Percentiles rank a stretch among this genome's conserved stretches.
phyloP scores from a whole-genome alignment of 2,888 invertebrate species.

The Dolichopus griseipennis region DNA sequence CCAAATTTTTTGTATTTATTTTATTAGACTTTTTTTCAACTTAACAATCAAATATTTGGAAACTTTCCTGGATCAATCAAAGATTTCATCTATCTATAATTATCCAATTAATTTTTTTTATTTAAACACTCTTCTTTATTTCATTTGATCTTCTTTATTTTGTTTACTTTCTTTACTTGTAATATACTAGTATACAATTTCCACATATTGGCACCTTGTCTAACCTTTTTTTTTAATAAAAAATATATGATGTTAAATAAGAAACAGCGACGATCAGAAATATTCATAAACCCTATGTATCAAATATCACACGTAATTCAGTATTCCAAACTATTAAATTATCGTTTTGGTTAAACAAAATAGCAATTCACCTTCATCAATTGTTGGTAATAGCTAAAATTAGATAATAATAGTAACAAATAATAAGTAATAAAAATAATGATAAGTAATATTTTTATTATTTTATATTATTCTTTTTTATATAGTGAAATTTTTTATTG shows the following conservation, averaged over 20 bases:
- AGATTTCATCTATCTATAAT: no score
- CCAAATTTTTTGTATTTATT: no score
- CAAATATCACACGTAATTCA: no score
- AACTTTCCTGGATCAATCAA: no score
- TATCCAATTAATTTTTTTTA: no score
- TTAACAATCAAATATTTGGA: no score
- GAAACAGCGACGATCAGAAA: neutral
- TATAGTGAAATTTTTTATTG: no score
- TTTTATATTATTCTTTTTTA: no score
- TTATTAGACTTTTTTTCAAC: no score
- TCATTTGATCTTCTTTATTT: neutral
- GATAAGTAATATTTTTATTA: neutral
- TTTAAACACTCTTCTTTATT: no score
- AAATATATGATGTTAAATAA: neutral
- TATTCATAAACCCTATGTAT: neutral
- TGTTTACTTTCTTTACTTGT: neutral
- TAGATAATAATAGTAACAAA: neutral
- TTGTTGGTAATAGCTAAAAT: constrained; percentile 36
- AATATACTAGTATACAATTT: neutral
- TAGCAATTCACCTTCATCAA: constrained; percentile 29
- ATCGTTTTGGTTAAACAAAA: neutral
- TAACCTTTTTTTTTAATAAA: neutral
- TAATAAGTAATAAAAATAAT: neutral
- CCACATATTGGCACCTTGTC: neutral
- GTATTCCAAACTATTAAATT: no score